phyloP scores from a whole-genome alignment of 1,140 invertebrate species.

The Bombus breviceps region DNA sequence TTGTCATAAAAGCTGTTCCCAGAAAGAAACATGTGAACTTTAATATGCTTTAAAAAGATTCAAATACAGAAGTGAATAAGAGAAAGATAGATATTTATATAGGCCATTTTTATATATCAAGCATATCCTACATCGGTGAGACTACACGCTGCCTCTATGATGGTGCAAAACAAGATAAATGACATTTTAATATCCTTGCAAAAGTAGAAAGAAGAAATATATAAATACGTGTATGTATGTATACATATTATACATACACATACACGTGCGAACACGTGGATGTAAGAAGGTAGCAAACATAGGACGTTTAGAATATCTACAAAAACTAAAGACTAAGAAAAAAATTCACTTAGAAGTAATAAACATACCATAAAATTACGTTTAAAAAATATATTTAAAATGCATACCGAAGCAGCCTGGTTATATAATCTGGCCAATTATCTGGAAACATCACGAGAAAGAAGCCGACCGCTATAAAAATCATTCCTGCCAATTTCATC shows the following conservation, averaged over 20 bases:
- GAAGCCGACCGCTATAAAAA: constrained; percentile 95
- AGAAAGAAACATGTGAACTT: constrained; percentile 14
- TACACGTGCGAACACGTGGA: constrained; percentile 2
- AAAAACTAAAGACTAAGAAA: constrained; percentile 73
- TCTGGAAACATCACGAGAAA: constrained; percentile 97
- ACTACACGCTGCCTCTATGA: constrained; percentile 75
- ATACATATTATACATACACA: constrained; percentile 23
- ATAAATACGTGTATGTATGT: constrained; percentile 56
- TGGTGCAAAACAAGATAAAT: constrained; percentile 72
- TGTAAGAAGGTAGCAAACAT: constrained; percentile 61
- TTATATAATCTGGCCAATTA: constrained; percentile 97
- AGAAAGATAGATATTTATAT: constrained; percentile 41
- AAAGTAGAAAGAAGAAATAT: constrained; percentile 51
- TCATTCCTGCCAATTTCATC: constrained; percentile 96
- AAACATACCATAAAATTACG: constrained; percentile 73
- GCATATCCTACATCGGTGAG: constrained; percentile 61
- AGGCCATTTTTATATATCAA: constrained; percentile 37
- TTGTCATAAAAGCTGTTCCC: constrained; percentile 20
- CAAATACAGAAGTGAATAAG: constrained; percentile 36
- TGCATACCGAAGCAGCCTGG: constrained; percentile 91
- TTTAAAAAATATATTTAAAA: constrained; percentile 55
- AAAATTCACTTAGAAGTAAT: constrained; percentile 72
- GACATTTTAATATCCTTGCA: constrained; percentile 67
- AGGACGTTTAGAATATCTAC: constrained; percentile 69
- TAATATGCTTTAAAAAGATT: constrained; percentile 4